Percentiles rank a stretch among this genome's conserved stretches.
Conservation (phyloP, 2,113 vertebrate species). For the Melospiza melodia region DNA sequence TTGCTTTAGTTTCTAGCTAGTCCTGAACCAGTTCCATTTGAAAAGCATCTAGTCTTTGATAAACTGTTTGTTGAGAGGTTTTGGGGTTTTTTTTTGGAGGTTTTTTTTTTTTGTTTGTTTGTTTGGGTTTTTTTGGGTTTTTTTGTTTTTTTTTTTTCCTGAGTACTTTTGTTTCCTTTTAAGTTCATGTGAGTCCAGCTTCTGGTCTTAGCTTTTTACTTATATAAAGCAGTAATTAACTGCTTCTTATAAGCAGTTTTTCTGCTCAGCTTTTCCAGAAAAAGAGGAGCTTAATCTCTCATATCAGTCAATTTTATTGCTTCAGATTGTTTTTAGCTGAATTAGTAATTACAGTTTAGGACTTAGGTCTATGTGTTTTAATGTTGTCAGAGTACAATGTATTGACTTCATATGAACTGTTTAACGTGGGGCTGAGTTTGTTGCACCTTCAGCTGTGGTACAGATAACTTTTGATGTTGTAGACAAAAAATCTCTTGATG, state of each 20-base stretch:
- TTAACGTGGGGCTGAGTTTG: not conserved
- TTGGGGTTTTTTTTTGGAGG: too few relatives aligned
- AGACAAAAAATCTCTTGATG: not conserved
- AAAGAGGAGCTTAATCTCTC: not conserved
- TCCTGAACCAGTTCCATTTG: not conserved
- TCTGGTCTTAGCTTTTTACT: not conserved
- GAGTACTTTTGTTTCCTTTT: not conserved
- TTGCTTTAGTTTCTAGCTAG: not conserved
- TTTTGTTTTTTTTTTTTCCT: not conserved
- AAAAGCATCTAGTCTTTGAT: not conserved
- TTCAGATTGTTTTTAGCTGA: not conserved
- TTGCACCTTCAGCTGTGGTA: not conserved
- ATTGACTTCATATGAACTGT: not conserved
- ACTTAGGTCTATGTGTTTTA: not conserved
- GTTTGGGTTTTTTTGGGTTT: too few relatives aligned
- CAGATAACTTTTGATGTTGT: not conserved
- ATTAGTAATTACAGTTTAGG: not conserved
- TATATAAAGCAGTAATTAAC: not conserved
- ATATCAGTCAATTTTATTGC: not conserved
- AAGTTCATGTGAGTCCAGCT: not conserved
- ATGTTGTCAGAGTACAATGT: not conserved
- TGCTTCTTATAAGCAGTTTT: not conserved
- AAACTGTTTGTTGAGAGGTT: not conserved
- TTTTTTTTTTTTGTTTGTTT: not conserved
- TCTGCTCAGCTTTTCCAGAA: not conserved